A percentile compares a stretch with the other conserved stretches of the same genome.
phyloP scores from a whole-genome alignment of 1,140 invertebrate species.

The Papilio dardanus region DNA sequence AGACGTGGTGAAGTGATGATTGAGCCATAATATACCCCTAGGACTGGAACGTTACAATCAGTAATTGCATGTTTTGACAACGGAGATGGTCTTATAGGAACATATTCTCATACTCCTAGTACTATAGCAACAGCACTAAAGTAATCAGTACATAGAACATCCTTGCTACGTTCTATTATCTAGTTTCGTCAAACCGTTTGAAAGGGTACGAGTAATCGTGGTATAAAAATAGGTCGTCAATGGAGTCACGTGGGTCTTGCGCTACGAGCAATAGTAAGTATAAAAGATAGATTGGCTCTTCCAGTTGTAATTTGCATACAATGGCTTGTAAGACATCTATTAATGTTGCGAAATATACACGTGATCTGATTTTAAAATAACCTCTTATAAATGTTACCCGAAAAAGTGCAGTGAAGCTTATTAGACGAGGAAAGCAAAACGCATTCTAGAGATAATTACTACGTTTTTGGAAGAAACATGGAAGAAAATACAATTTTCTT shows the following conservation, averaged over 20 bases:
- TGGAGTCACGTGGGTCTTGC: constrained; percentile 17
- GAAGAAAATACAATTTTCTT: too few relatives aligned
- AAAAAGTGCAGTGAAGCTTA: background rate
- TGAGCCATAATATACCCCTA: too few relatives aligned
- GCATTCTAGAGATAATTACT: too few relatives aligned
- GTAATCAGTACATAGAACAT: background rate
- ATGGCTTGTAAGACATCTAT: constrained; percentile 10
- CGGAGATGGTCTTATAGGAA: too few relatives aligned
- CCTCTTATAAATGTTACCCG: background rate
- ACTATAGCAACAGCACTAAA: background rate
- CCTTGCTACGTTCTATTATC: constrained; percentile 16
- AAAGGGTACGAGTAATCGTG: background rate
- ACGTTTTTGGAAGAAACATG: too few relatives aligned
- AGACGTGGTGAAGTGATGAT: too few relatives aligned
- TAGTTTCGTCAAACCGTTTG: constrained; percentile 28
- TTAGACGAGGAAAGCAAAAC: background rate
- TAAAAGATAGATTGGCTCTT: background rate
- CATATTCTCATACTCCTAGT: too few relatives aligned
- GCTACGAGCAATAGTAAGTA: background rate
- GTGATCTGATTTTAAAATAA: background rate
- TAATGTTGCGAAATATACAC: constrained; percentile 3
- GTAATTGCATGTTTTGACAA: too few relatives aligned
- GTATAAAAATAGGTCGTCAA: constrained; percentile 29
- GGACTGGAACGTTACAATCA: too few relatives aligned
- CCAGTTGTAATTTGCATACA: constrained; percentile 11